Base-by-base conservation (phyloP, 2,113 vertebrate genomes). In the Collichthys lucidus region DNA sequence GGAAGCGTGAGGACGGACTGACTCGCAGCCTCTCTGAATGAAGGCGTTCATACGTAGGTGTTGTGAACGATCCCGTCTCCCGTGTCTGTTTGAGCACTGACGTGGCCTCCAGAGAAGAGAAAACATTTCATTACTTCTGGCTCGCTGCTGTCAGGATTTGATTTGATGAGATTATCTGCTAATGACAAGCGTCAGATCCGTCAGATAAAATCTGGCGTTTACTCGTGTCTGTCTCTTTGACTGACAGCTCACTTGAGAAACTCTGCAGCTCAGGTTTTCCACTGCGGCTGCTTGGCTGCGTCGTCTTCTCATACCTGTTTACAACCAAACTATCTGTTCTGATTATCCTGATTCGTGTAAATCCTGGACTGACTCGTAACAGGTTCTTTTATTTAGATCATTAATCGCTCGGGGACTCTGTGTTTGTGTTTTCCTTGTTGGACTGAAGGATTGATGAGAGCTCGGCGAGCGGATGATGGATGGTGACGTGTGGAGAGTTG, bases 171-270 rank as follows among this genome's bases (percentile, higher is more conserved):
- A 17, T 69, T 70, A 17, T 52, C 19, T 40, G 0, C 6, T 46
- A 7, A 15, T 82, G 67, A 79, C 70, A 68, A 10, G 4, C 67
- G 63, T 75, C 19, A 35, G 3, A 31, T 68, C 26, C 35, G 78
- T 77, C 79, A 77, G 67, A 53, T 77, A 82, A 76, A 82, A 87
- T 24, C 64, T 74, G 11, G 8, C 71, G 64, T 81, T 81, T 63
- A 62, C 79, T 62, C n/a, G 53, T 29, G 12, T 71, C 26, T 11
- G 63, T 91, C 77, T 57, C 12, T 61, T 42, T 83, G 56, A 85
- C 17, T 31, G 79, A 78, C 17, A 26, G 61, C 46, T 69, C 59
- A 65, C 55, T 73, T 82, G 22, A 71, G 24, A 55, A 44, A 24
- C 8, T 59, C 50, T 71, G 50, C 61, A 17, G 57, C 42, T 61